Evolutionary conservation across 2,888 invertebrate genomes (phyloP), one percentile per base, ranked within the genome.

Genomic region (Muscina levida): DNA sequence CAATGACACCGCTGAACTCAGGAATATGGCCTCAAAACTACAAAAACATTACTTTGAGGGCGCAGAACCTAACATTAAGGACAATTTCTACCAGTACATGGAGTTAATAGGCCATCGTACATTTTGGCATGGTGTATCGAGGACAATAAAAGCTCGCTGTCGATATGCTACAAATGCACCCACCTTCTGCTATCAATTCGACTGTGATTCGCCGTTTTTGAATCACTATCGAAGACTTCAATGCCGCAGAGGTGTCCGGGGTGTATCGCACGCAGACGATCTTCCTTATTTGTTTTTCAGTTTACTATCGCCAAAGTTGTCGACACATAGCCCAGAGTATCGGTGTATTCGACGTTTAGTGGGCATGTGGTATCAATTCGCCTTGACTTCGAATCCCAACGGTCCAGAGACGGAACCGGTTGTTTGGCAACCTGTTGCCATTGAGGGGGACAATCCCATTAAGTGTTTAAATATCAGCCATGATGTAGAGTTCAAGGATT

Each of bases 251-350:
- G 85, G 86, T 24, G 76, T 86, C 0, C 84, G 85, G 1, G 90
- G 90, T 1, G 87, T 87, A 1, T 85, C 86, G 44, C 90, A 90
- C 82, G 89, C 83, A 0, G 90, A 90, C 79, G 90, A 90, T 51
- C 42, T 90, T 4, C 86, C 87, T 5, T 90, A 90, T 59, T 72
- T 89, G 0, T 90, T 90, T 56, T 86, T 86, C 44, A 87, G 84
- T 75, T 57, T 84, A 8, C 78, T 85, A 2, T 83, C 87, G 0
- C 70, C 74, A 0, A 86, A 84, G 48, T 71, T 87, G 37, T 24
- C 81, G 0, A 83, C 82, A 22, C 84, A 85, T 6, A 83, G 85
- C 0, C 37, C 15, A 8, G 90, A 90, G 66, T 89, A 86, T 70
- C 83, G 72, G 4, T 87, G 87, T 37, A 87, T 90, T 13, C 83